phyloP scores from a whole-genome alignment of 2,113 vertebrate species.

The Alligator mississippiensis region DNA sequence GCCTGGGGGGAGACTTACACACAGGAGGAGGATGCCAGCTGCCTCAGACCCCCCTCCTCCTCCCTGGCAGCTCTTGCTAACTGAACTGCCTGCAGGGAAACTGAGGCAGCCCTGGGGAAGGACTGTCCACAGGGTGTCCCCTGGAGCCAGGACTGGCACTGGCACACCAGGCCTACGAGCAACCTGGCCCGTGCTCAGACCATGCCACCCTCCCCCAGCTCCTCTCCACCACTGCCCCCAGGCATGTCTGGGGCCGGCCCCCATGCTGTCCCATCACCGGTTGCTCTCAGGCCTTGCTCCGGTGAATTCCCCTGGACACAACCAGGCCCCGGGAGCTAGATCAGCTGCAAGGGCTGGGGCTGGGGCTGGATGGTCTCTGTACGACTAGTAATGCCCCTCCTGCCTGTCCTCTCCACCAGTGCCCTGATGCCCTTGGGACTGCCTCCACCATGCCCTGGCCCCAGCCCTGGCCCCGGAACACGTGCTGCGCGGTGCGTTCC shows the following conservation, averaged over 20 bases:
- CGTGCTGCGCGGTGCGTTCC: too few species aligned
- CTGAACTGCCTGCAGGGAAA: not conserved
- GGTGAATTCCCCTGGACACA: not conserved
- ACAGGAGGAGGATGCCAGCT: not conserved
- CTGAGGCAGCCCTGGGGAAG: not conserved
- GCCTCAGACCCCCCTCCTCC: not conserved
- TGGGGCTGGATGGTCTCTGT: not conserved
- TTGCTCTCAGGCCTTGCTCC: not conserved
- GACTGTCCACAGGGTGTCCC: not conserved
- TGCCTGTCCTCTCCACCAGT: not conserved
- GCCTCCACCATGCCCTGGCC: too few species aligned
- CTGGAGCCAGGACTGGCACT: not conserved
- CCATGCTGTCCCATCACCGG: not conserved
- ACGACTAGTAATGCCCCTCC: not conserved
- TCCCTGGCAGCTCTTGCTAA: not conserved
- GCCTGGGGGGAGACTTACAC: not conserved
- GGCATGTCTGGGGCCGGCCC: too few species aligned
- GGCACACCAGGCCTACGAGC: not conserved
- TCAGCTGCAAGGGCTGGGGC: not conserved
- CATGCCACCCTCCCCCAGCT: not conserved
- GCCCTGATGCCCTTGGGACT: too few species aligned
- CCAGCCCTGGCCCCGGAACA: too few species aligned
- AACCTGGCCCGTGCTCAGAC: not conserved
- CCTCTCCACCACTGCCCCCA: not conserved
- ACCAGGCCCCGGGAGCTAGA: not conserved